A percentile compares a stretch with the other conserved stretches of the same genome.
Evolutionary conservation across 2,888 invertebrate genomes (phyloP).

Genomic region (Latheticus oryzae): DNA sequence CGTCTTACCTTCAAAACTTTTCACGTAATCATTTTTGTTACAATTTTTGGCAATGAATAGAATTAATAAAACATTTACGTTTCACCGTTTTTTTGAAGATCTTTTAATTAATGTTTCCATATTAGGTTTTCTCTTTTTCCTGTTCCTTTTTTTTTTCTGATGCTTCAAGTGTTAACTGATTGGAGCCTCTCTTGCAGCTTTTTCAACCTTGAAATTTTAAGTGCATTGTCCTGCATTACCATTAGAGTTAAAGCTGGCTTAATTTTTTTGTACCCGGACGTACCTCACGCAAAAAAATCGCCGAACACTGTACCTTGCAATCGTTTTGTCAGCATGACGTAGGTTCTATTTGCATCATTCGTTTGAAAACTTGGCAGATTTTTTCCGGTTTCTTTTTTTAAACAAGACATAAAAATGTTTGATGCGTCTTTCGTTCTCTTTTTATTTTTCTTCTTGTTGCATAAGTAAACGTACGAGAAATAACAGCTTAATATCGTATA

Average conservation of each 20-base stretch:
- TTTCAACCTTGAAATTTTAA: slow-evolving; percentile 45
- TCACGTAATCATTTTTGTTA: too few species aligned
- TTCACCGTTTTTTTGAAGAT: slow-evolving; percentile 1
- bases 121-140: too few species aligned
- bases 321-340: slow-evolving; percentile 22
- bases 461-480: slow-evolving; percentile 25
- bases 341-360: slow-evolving; percentile 31
- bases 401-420: slow-evolving; percentile 19
- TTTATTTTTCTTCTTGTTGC: slow-evolving; percentile 29
- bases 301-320: slow-evolving; percentile 21
- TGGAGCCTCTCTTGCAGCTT: slow-evolving; percentile 40
- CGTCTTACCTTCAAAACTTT: too few species aligned
- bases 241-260: slow-evolving; percentile 34
- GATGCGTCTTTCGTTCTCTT: slow-evolving; percentile 12
- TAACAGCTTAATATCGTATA: slow-evolving; percentile 13
- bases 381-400: slow-evolving; percentile 34
- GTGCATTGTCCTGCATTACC: slow-evolving; percentile 49
- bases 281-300: slow-evolving; percentile 22
- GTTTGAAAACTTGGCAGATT: slow-evolving; percentile 29
- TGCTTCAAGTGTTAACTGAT: slow-evolving; percentile 9
- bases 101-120: too few species aligned
- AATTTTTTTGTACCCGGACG: slow-evolving; percentile 40
- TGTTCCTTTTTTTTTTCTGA: too few species aligned
- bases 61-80: too few species aligned
- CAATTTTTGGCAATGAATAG: too few species aligned